Percentiles rank a stretch among this genome's conserved stretches.
Evolutionary conservation across 2,113 vertebrate genomes (phyloP).

Genomic region (Cololabis saira): DNA sequence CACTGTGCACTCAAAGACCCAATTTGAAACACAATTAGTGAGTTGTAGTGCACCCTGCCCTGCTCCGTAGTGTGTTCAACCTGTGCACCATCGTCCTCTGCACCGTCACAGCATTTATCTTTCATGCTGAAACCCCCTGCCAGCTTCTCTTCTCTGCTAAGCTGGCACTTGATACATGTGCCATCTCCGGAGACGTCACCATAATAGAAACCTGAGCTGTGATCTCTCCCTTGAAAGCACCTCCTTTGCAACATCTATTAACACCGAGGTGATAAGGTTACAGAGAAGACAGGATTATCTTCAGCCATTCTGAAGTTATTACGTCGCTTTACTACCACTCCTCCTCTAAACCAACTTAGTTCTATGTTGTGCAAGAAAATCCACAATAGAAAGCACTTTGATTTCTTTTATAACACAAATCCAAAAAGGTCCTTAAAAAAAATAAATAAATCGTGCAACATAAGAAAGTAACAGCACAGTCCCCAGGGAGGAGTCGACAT

Average conservation of each 20-base stretch:
- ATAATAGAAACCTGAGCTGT: slow-evolving; percentile 78
- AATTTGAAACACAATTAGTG: slow-evolving; percentile 83
- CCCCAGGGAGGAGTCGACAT: too few relatives aligned
- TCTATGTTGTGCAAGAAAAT: slow-evolving; percentile 2
- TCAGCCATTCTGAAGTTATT: slow-evolving; percentile 38
- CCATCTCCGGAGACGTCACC: slow-evolving; percentile 73
- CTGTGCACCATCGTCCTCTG: slow-evolving; percentile 23
- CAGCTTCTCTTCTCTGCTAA: slow-evolving; percentile 54
- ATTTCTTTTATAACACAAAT: neutral
- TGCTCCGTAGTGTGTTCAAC: slow-evolving; percentile 50
- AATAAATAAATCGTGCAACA: neutral
- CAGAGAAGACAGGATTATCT: slow-evolving; percentile 57
- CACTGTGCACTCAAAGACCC: slow-evolving; percentile 77
- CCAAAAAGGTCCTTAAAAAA: neutral
- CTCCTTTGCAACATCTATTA: slow-evolving; percentile 78
- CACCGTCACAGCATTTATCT: slow-evolving; percentile 49
- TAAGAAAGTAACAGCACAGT: too few relatives aligned
- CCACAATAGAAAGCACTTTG: neutral
- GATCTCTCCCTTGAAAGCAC: slow-evolving; percentile 77
- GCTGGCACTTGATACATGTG: slow-evolving; percentile 53
- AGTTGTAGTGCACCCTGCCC: slow-evolving; percentile 53
- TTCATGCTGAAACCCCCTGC: slow-evolving; percentile 55
- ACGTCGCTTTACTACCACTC: slow-evolving; percentile 7
- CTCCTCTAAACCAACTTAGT: neutral
- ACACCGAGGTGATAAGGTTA: slow-evolving; percentile 67